phyloP scores from a whole-genome alignment of 2,797 vertebrate genomes.

The Danio jaintianensis region DNA sequence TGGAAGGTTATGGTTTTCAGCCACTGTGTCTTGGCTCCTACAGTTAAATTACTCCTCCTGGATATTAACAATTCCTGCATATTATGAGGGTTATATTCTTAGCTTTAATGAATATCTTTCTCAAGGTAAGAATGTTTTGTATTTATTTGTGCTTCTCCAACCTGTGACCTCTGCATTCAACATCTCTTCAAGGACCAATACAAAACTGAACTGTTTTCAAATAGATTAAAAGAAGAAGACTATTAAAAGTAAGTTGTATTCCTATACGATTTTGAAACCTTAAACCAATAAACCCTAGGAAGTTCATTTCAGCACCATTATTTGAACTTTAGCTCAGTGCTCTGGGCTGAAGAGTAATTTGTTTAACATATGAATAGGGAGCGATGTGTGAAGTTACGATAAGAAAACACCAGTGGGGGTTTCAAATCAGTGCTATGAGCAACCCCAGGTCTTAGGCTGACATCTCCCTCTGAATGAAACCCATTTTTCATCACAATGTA shows the following conservation, averaged over 20 bases:
- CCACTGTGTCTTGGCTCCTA: not conserved
- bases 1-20: constrained; percentile 29
- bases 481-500: not conserved
- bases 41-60: constrained; percentile 20
- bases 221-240: constrained; percentile 11
- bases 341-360: constrained; percentile 20
- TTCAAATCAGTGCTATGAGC: constrained; percentile 1
- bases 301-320: constrained; percentile 9
- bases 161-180: constrained; percentile 26
- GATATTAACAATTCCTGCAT: constrained; percentile 16
- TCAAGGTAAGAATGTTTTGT: constrained; percentile 26
- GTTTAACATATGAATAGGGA: constrained; percentile 33
- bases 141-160: constrained; percentile 28
- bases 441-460: not conserved
- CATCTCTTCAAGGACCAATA: constrained; percentile 28
- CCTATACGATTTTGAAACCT: constrained; percentile 4
- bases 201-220: constrained; percentile 17
- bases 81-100: constrained; percentile 13
- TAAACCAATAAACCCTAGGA: not conserved
- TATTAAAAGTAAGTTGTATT: constrained; percentile 26
- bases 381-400: not conserved
- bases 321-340: not conserved
- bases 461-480: constrained; percentile 7
- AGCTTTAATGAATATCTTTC: constrained; percentile 35
- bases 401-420: constrained; percentile 18